Evolutionary conservation across 2,797 vertebrate species (phyloP), one percentile per base, ranked within the genome.

Genomic region (Erethizon dorsatum): DNA sequence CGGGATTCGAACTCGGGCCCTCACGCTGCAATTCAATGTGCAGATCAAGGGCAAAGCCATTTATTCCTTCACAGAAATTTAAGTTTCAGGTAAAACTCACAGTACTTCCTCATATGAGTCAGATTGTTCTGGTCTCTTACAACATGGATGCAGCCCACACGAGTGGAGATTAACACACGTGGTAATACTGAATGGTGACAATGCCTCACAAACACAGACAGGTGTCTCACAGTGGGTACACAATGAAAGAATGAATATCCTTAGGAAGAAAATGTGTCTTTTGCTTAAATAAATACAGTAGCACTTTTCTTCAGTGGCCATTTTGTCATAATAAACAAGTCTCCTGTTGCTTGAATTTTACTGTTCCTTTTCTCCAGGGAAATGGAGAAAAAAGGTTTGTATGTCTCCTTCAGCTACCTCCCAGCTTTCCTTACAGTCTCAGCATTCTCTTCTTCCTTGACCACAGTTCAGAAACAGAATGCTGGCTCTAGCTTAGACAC

Each of bases 31-130:
- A 41, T 41, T 97, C 75, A 28, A 85, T 93, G 96, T 96, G 65
- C 90, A 95, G 95, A 97, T 97, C 95, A 97, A 98, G 95, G 97
- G 86, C 97, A 97, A 97, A 97, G 67, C 83, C 96, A 92, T 87
- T 97, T 96, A 87, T 91, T 96, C 79, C 95, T 96, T 91, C 90
- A 83, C 59, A 96, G 92, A 86, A 97, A 94, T 91, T 95, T 96
- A 96, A 96, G 79, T 88, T 77, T 96, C 69, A 33, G 54, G 47
- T 97, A 97, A 95, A 96, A 96, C 17, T 50, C 73, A 50, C 47
- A 75, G 59, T 37, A 63, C 41, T 86, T 96, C 61, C 52, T 93
- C n/a, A 7, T 78, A 50, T 90, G 50, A 88, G 80, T 88, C 83
- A 92, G 88, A 61, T 79, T 57, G 45, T 50, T 75, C 56, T 69